Evolutionary conservation across 1,140 invertebrate genomes (phyloP).

Genomic region (Samia ricini): DNA sequence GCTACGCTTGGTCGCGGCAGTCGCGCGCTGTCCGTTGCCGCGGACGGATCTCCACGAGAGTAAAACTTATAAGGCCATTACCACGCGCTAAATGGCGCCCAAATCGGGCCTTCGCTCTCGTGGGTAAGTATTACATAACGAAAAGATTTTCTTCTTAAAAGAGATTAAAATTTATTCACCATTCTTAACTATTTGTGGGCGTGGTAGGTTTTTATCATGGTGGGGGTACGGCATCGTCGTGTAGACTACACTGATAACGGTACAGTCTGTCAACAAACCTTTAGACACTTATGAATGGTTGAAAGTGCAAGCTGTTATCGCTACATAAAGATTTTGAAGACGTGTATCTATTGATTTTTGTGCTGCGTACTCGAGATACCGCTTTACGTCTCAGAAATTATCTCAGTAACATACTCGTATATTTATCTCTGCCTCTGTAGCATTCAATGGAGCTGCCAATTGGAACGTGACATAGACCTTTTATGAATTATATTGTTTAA

Average conservation of each 20-base stretch:
- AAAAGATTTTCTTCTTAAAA: neutral
- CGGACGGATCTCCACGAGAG: conserved; percentile 29
- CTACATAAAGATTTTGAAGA: conserved; percentile 38
- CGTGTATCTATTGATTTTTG: conserved; percentile 62
- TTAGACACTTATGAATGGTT: conserved; percentile 29
- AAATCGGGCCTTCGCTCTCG: conserved; percentile 57
- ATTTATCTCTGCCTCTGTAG: conserved; percentile 35
- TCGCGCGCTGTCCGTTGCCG: conserved; percentile 58
- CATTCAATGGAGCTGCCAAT: conserved; percentile 27
- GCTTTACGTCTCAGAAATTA: conserved; percentile 24
- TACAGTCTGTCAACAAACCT: conserved; percentile 64
- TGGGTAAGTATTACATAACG: conserved; percentile 56
- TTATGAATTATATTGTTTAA: neutral
- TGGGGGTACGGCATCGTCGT: conserved; percentile 41
- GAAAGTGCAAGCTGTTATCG: conserved; percentile 33
- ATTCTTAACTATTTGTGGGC: conserved; percentile 44
- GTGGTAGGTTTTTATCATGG: conserved; percentile 40
- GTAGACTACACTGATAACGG: conserved; percentile 55
- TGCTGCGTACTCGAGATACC: conserved; percentile 26
- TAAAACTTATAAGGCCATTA: conserved; percentile 26
- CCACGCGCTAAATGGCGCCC: conserved; percentile 69
- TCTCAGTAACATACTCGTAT: conserved; percentile 18
- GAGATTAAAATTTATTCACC: conserved; percentile 32
- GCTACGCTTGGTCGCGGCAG: conserved; percentile 43
- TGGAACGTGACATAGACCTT: neutral